Evolutionary conservation across 2,888 invertebrate species (phyloP), one percentile per base, ranked within the genome.

Genomic region (Lasius platythorax): DNA sequence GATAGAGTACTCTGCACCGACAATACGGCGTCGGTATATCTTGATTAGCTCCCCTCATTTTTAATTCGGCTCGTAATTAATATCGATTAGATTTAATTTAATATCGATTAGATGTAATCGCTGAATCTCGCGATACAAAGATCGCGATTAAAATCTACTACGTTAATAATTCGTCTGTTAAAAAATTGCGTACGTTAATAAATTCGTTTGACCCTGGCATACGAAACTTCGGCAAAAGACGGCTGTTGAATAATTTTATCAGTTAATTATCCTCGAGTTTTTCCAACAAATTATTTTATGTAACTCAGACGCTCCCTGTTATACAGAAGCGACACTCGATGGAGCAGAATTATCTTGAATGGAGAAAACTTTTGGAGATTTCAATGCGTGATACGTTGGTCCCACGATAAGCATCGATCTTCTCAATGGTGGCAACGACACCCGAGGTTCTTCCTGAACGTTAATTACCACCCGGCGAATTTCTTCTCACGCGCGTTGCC

Each of bases 1-100:
- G 96, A 95, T 99, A 99, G 84, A 99, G 96, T 79, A 99, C 99
- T 88, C 99, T 97, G 95, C 99, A 99, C 92, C 99, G 97, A 96
- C 99, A 99, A 94, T 99, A 99, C 94, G 99, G 99, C 93, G 98
- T 99, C 93, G 98, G 98, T 95, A 97, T 97, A 82, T 96, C 96
- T 95, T 96, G 96, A 91, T 93, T 93, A 28, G 94, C 93, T 79
- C 94, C 94, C 88, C 94, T 93, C 95, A 95, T 95, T 74, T 87
- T 91, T 33, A 18, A 61, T 15, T 66, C 5, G 63, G 15, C 23
- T 46, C 9, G 28, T 53, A 64, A 84, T 5, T 58, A 46, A 46
- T 56, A 46, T 58, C 4, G 58, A 58, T 30, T n/a, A 37, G 50
- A 76, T 40, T 66, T n/a, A 63, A 74, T 1, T 46, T 58, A 5